phyloP scores from a whole-genome alignment of 2,797 vertebrate genomes.

The Karalla daura region DNA sequence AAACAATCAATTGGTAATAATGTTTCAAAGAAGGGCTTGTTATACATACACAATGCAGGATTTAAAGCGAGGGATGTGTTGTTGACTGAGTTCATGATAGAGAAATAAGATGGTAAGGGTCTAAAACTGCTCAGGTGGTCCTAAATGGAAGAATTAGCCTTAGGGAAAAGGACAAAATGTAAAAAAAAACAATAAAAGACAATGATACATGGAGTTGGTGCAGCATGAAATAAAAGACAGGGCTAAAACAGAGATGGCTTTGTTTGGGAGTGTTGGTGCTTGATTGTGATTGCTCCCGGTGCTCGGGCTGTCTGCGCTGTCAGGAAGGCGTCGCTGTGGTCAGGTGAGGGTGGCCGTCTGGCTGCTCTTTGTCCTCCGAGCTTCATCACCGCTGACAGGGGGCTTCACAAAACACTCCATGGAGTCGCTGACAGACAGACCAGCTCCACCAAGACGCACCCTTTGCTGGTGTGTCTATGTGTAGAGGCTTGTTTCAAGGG shows the following conservation, averaged over 20 bases:
- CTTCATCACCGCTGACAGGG: constrained; percentile 75
- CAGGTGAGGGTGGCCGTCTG: constrained; percentile 59
- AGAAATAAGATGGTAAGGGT: no score
- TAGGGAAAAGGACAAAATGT: not conserved
- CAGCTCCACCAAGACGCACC: constrained; percentile 40
- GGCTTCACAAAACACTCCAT: constrained; percentile 62
- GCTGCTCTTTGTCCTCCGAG: constrained; percentile 55
- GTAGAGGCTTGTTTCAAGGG: not conserved
- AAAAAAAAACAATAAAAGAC: not conserved
- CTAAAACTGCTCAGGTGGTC: not conserved
- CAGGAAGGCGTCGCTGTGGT: constrained; percentile 55
- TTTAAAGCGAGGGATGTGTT: not conserved
- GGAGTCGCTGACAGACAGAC: constrained; percentile 79
- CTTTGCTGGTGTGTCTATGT: not conserved
- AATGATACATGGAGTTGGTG: not conserved
- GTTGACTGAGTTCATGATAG: not conserved
- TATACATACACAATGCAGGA: not conserved
- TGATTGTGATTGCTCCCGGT: constrained; percentile 56
- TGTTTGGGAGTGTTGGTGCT: constrained; percentile 37
- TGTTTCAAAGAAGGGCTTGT: no score
- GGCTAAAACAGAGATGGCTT: constrained; percentile 2
- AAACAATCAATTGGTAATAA: no score
- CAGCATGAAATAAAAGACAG: not conserved
- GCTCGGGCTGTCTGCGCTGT: constrained; percentile 53
- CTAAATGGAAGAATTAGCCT: not conserved